phyloP scores from a whole-genome alignment of 2,113 vertebrate species.

The Podilymbus podiceps region DNA sequence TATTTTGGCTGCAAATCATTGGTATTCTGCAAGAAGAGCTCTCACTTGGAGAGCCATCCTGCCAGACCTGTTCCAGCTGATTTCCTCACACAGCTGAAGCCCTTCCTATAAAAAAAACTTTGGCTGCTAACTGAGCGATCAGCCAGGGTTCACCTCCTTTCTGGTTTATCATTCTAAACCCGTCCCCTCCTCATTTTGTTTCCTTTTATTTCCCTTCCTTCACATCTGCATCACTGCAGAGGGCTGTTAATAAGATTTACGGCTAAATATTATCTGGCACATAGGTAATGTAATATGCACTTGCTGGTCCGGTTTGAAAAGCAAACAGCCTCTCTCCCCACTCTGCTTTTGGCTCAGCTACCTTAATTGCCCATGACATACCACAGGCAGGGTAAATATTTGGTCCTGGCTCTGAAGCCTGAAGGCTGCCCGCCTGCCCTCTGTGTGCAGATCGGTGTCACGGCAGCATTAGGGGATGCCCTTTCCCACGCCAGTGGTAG shows the following conservation, averaged over 20 bases:
- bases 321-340: background rate
- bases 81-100: background rate
- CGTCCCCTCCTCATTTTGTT: background rate
- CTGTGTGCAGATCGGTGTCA: rapidly evolving
- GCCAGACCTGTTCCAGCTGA: constrained; percentile 38
- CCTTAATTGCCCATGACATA: background rate
- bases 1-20: background rate
- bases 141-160: background rate
- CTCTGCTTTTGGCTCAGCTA: background rate
- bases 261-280: background rate
- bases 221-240: background rate
- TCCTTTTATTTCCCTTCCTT: constrained; percentile 11
- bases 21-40: constrained; percentile 13
- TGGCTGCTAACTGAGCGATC: background rate
- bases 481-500: background rate
- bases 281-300: background rate
- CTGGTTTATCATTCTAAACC: background rate
- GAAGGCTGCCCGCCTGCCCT: background rate
- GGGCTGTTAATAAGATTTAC: background rate
- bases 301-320: background rate
- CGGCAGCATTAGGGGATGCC: background rate
- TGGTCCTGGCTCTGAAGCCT: background rate
- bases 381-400: background rate
- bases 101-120: constrained; percentile 1
- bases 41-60: constrained; percentile 5